Base-by-base conservation (phyloP, 2,113 vertebrate genomes). In the Columba livia region DNA sequence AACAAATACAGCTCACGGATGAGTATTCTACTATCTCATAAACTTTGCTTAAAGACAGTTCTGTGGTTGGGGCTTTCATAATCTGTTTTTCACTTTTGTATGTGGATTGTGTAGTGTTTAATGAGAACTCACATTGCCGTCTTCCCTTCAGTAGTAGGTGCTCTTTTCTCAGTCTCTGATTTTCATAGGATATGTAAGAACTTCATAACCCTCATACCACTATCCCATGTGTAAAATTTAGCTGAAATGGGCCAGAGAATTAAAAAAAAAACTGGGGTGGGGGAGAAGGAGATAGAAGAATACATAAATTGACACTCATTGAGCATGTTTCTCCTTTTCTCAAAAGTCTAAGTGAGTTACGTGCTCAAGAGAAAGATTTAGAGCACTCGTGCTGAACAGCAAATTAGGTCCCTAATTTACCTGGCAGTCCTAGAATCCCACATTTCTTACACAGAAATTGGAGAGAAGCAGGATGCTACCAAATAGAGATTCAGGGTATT, bases 391-490 rank as follows among this genome's bases (percentile, higher is more conserved):
- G 56, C 24, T 81, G 65, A 94, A 81, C 69, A 64, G 26, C 8
- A 6, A 6, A 94, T 88, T 91, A 96, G 18, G 14, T 93, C 32
- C 57, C 42, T 93, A 74, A 86, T 95, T 95, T 88, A 56, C 48
- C 38, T 80, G 69, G 53, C 79, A 60, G 38, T 81, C 51, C 53
- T 57, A 38, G 69, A 90, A 93, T 23, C 38, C 60, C 3, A 10
- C 51, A 34, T 71, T 77, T 86, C 73, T 92, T 38, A 12, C 5
- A 81, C 28, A 78, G 56, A 51, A 44, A 78, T 17, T 38, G 80
- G 40, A 42, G 31, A 78, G 83, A 90, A 84, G 16, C 32, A 78
- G 40, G 60, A 84, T 86, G 56, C 15, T 79, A 71, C 60, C 47
- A 51, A 94, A 84, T 7, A 36, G 60, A 78, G 34, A 71, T 64